phyloP scores from a whole-genome alignment of 2,113 vertebrate species.

The Pollimyrus isidori region DNA sequence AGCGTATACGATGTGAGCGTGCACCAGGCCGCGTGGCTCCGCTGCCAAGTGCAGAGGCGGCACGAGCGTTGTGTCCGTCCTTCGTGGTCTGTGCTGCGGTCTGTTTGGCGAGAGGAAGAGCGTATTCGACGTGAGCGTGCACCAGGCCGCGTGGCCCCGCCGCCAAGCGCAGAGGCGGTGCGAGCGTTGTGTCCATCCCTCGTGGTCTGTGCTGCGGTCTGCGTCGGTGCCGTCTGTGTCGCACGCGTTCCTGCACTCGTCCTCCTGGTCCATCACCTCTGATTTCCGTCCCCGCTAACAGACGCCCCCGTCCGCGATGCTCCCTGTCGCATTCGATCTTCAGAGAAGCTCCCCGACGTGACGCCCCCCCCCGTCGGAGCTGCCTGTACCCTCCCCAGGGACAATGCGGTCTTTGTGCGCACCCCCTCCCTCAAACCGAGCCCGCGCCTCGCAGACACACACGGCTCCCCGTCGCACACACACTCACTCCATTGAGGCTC shows the following conservation, averaged over 20 bases:
- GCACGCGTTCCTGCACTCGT: constrained; percentile 26
- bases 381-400: constrained; percentile 57
- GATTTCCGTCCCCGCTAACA: constrained; percentile 47
- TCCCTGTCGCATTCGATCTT: neutral
- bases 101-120: neutral
- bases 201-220: neutral
- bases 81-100: neutral
- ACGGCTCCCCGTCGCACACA: neutral
- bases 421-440: constrained; percentile 28
- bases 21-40: neutral
- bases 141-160: neutral
- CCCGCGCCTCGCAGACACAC: neutral
- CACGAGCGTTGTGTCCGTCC: neutral
- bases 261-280: constrained; percentile 53
- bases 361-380: constrained; percentile 45
- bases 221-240: neutral
- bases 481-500: constrained; percentile 70
- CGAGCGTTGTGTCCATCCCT: neutral
- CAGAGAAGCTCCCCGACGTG: too few species aligned
- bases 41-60: constrained; percentile 9
- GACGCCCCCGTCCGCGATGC: constrained; percentile 25
- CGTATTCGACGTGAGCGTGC: neutral
- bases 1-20: neutral
- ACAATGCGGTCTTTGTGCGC: constrained; percentile 92
- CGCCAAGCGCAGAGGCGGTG: constrained; percentile 9